Evolutionary conservation across 1,140 invertebrate species (phyloP).

Genomic region (Amphibalanus amphitrite): DNA sequence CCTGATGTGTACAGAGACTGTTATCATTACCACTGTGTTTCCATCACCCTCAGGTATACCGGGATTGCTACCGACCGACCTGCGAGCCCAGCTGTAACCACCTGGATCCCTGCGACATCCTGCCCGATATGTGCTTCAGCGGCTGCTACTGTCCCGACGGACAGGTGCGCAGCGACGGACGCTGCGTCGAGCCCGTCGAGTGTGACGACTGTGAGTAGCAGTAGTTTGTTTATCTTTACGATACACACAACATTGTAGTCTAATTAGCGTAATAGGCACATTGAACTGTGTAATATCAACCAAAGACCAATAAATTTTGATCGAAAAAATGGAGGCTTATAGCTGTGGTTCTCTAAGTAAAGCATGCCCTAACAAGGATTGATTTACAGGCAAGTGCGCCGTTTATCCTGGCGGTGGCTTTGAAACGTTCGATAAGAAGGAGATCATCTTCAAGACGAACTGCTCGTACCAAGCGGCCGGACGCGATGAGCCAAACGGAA

Average conservation of each 20-base stretch:
- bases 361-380: too few species aligned
- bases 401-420: conserved; percentile 75
- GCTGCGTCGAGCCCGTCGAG: conserved; percentile 46
- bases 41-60: conserved; percentile 33
- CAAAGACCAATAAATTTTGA: too few species aligned
- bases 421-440: conserved; percentile 59
- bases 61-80: conserved; percentile 51
- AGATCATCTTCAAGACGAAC: conserved; percentile 70
- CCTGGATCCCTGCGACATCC: conserved; percentile 37
- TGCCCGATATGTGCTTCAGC: conserved; percentile 45
- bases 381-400: conserved; percentile 46
- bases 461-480: conserved; percentile 58
- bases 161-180: conserved; percentile 43
- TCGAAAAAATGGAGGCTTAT: too few species aligned
- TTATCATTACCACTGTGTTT: too few species aligned
- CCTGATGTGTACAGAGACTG: too few species aligned
- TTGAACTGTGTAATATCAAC: too few species aligned
- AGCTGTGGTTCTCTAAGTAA: too few species aligned
- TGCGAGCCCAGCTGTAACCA: conserved; percentile 38
- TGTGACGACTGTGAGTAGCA: conserved; percentile 54
- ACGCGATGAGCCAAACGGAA: conserved; percentile 32
- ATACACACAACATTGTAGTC: too few species aligned
- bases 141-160: conserved; percentile 71
- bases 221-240: too few species aligned
- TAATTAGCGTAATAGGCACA: too few species aligned